phyloP scores from a whole-genome alignment of 2,888 invertebrate species.

The Oithona nana region DNA sequence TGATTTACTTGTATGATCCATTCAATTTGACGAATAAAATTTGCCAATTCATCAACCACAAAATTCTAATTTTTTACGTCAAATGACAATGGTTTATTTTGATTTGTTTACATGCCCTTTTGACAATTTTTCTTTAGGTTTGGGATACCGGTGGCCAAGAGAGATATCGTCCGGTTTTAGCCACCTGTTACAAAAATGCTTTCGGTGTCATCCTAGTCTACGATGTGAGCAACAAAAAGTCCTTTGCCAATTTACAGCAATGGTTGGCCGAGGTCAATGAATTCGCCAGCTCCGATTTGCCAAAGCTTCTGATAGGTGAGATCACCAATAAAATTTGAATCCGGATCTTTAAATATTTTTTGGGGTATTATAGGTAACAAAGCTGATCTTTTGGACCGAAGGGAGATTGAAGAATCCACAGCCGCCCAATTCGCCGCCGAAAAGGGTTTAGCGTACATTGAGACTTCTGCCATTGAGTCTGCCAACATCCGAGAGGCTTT shows the following conservation, averaged over 20 bases:
- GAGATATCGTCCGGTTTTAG: constrained; percentile 11
- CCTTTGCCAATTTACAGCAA: constrained; percentile 8
- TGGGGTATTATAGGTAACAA: constrained; percentile 8
- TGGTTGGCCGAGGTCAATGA: constrained; percentile 12
- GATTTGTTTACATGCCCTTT: too few relatives aligned
- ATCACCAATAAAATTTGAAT: background rate
- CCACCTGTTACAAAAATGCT: constrained; percentile 11
- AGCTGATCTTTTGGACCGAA: constrained; percentile 2
- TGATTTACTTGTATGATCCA: too few relatives aligned
- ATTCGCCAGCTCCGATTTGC: background rate
- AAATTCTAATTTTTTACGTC: too few relatives aligned
- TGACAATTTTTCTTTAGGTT: background rate
- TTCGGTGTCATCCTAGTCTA: constrained; percentile 6
- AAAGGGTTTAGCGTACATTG: constrained; percentile 5
- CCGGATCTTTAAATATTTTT: background rate
- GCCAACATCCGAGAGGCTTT: constrained; percentile 11
- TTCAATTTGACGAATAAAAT: too few relatives aligned
- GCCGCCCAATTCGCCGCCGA: constrained; percentile 7
- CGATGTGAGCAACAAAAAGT: constrained; percentile 3
- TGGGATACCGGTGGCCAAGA: constrained; percentile 15
- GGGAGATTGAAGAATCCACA: background rate
- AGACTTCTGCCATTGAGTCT: constrained; percentile 10
- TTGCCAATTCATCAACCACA: too few relatives aligned
- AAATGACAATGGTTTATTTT: too few relatives aligned
- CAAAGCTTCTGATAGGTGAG: constrained; percentile 5